Conservation (phyloP, 1,140 invertebrate species). For the Cydia pomonella region DNA sequence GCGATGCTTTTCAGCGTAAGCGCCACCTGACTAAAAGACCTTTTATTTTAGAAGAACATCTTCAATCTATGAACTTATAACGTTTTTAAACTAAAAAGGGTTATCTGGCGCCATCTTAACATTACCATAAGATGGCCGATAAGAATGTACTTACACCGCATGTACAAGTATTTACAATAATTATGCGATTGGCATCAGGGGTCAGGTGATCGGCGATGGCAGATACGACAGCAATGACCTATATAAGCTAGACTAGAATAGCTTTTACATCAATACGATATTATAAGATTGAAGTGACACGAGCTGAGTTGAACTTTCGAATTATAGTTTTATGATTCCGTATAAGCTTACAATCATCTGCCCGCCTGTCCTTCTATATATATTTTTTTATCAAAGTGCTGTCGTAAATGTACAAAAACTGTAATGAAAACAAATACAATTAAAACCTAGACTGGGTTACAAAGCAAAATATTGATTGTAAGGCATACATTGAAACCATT, state of each 20-base stretch:
- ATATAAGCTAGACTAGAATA: not conserved
- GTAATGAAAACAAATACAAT: too few relatives aligned
- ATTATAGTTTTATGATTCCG: not conserved
- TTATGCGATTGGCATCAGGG: constrained; percentile 45
- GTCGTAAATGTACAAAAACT: too few relatives aligned
- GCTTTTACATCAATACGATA: not conserved
- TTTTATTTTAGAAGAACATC: not conserved
- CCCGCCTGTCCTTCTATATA: too few relatives aligned
- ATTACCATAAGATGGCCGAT: constrained; percentile 17
- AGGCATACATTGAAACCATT: too few relatives aligned
- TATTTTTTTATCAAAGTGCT: too few relatives aligned
- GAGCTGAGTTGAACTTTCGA: too few relatives aligned
- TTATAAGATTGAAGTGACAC: not conserved
- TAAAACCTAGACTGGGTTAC: too few relatives aligned
- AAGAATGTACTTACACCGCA: constrained; percentile 10
- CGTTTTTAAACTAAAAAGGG: not conserved
- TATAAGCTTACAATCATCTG: too few relatives aligned
- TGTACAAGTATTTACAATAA: constrained; percentile 52
- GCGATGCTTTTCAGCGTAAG: not conserved
- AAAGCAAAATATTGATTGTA: too few relatives aligned
- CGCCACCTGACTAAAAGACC: not conserved
- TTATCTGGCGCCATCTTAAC: constrained; percentile 27
- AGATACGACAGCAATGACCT: constrained; percentile 33
- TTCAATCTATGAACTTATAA: not conserved
- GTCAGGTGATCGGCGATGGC: constrained; percentile 38